Conservation (phyloP, 2,113 vertebrate species). For the Aegypius monachus region DNA sequence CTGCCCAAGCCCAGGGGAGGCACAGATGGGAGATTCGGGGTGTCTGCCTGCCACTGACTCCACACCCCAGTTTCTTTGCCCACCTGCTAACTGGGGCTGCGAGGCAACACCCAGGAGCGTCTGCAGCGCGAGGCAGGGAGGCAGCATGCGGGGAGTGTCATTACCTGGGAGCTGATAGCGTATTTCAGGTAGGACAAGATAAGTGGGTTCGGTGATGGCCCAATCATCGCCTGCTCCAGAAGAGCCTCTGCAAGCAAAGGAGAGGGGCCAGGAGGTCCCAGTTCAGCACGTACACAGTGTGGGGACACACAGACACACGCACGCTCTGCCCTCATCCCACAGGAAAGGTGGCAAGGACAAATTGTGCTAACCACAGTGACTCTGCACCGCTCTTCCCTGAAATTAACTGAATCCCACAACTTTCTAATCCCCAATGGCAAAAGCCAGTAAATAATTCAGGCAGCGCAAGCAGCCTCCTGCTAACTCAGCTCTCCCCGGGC, state of each 20-base stretch:
- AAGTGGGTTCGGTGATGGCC: conserved; percentile 93
- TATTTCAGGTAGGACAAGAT: conserved; percentile 97
- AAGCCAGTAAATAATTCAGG: not conserved
- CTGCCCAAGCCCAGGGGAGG: not conserved
- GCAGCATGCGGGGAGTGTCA: not conserved
- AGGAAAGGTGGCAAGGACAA: not conserved
- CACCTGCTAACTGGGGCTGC: not conserved
- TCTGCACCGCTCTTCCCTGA: not conserved
- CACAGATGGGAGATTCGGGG: rapidly evolving
- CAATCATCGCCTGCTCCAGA: conserved; percentile 96
- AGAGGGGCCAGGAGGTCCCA: not conserved
- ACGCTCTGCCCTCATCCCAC: not conserved
- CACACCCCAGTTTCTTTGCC: not conserved
- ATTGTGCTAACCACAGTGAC: not conserved
- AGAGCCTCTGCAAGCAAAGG: conserved; percentile 83
- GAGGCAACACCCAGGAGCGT: not conserved
- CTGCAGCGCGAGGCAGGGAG: not conserved
- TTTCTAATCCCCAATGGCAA: not conserved
- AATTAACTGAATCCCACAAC: not conserved
- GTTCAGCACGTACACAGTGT: rapidly evolving
- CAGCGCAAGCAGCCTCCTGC: not conserved
- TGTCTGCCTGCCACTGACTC: not conserved
- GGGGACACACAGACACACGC: not conserved
- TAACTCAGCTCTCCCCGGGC: not conserved
- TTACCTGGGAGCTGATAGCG: conserved; percentile 96